These are phyloP conservation scores for Tortrix viridana DNA, from an alignment of 2,888 invertebrate species.

Conservation along the genomic window DNA sequence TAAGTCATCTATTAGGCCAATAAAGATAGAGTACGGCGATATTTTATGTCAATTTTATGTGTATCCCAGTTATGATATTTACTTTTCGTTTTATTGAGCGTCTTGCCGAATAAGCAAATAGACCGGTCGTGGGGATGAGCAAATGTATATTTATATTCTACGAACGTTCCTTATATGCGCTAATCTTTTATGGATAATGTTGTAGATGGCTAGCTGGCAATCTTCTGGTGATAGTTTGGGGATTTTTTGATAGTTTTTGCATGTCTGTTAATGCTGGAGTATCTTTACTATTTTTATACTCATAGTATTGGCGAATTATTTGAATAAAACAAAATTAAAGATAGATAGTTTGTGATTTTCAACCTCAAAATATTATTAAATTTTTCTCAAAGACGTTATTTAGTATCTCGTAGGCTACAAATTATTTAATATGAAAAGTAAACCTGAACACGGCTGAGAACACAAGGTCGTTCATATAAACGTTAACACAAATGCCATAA, in stretches of 20 bases:
- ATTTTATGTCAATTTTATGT: constrained; percentile 62
- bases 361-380: too few species aligned
- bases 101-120: constrained; percentile 41
- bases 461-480: constrained; percentile 13
- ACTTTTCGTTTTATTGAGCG: constrained; percentile 57
- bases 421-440: too few species aligned
- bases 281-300: too few species aligned
- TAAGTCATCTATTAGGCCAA: constrained; percentile 54
- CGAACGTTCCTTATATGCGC: constrained; percentile 27
- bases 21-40: constrained; percentile 59
- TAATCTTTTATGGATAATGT: constrained; percentile 28
- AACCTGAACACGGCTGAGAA: not conserved
- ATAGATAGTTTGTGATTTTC: too few species aligned
- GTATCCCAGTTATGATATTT: constrained; percentile 60
- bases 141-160: constrained; percentile 25
- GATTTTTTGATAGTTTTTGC: constrained; percentile 5
- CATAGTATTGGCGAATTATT: too few species aligned
- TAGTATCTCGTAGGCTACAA: too few species aligned
- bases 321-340: too few species aligned
- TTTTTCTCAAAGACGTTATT: too few species aligned
- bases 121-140: constrained; percentile 17
- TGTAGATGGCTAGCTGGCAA: constrained; percentile 20
- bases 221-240: constrained; percentile 11
- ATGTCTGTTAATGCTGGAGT: not conserved
- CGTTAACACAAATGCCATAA: constrained; percentile 43